These are phyloP conservation scores for Tragopan temminckii DNA, from an alignment of 2,797 vertebrate species.

Conservation along the genomic window DNA sequence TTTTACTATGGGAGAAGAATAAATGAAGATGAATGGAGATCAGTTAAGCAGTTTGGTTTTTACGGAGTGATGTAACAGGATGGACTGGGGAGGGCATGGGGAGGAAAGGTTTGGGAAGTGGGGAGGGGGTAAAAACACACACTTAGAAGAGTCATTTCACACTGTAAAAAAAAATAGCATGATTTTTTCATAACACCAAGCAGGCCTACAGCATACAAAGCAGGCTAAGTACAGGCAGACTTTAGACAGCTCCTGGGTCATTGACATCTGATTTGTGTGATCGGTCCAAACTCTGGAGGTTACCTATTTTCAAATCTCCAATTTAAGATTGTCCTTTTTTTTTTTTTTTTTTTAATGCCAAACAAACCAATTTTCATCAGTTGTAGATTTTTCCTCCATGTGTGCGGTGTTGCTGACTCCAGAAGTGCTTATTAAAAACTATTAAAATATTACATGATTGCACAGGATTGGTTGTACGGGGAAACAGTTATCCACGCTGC, in stretches of 20 bases:
- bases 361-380: constrained; percentile 28
- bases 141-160: constrained; percentile 81
- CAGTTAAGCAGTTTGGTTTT: constrained; percentile 63
- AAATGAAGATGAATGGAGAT: constrained; percentile 62
- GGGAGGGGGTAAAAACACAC: constrained; percentile 75
- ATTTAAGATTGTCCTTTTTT: background rate
- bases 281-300: constrained; percentile 69
- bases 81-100: constrained; percentile 14
- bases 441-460: background rate
- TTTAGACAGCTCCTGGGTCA: constrained; percentile 85
- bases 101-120: constrained; percentile 58
- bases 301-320: constrained; percentile 25
- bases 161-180: constrained; percentile 78
- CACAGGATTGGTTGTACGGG: background rate
- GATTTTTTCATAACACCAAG: constrained; percentile 82
- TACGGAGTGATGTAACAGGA: constrained; percentile 79
- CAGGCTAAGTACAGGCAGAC: constrained; percentile 91
- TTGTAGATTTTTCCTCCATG: background rate
- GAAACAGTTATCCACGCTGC: background rate
- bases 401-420: constrained; percentile 60
- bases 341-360: background rate
- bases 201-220: constrained; percentile 85
- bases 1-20: constrained; percentile 42
- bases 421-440: constrained; percentile 52
- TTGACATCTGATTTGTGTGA: constrained; percentile 61